These are phyloP conservation scores for Cyprinus carpio DNA, from an alignment of 2,113 vertebrate species.

Conservation along the genomic window DNA sequence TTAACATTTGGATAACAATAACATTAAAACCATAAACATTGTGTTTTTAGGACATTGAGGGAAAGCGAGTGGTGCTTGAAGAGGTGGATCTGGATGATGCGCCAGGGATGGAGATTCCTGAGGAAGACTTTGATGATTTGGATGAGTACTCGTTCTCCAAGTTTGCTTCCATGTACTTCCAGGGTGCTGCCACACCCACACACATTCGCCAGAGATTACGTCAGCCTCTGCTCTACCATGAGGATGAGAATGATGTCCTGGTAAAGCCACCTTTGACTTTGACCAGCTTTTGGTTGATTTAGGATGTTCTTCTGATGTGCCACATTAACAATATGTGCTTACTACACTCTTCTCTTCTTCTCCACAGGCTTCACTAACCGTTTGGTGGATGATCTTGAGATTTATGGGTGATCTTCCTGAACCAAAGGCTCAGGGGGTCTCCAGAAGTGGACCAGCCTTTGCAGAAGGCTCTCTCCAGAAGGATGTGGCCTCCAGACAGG, in stretches of 20 bases:
- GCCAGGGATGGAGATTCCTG: constrained; percentile 70
- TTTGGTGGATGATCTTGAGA: constrained; percentile 91
- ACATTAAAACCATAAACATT: background rate
- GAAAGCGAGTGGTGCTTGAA: constrained; percentile 67
- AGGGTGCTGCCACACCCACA: constrained; percentile 82
- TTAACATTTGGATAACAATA: background rate
- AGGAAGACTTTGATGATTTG: constrained; percentile 79
- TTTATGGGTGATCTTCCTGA: constrained; percentile 97
- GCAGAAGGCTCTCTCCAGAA: constrained; percentile 59
- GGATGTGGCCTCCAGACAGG: constrained; percentile 66
- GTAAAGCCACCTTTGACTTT: constrained; percentile 65
- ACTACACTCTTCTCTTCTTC: background rate
- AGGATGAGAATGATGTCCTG: constrained; percentile 82
- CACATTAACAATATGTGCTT: background rate
- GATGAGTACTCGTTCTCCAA: constrained; percentile 90
- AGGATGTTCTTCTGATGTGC: background rate
- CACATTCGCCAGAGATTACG: constrained; percentile 81
- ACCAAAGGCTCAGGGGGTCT: constrained; percentile 73
- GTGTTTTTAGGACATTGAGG: constrained; percentile 81
- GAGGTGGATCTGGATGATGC: constrained; percentile 88
- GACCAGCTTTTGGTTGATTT: constrained; percentile 1
- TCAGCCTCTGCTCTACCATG: constrained; percentile 89
- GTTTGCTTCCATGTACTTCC: constrained; percentile 93
- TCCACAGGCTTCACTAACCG: constrained; percentile 81
- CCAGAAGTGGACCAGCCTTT: constrained; percentile 19